Evolutionary conservation across 2,113 vertebrate species (phyloP).

Genomic region (Patagioenas fasciata): DNA sequence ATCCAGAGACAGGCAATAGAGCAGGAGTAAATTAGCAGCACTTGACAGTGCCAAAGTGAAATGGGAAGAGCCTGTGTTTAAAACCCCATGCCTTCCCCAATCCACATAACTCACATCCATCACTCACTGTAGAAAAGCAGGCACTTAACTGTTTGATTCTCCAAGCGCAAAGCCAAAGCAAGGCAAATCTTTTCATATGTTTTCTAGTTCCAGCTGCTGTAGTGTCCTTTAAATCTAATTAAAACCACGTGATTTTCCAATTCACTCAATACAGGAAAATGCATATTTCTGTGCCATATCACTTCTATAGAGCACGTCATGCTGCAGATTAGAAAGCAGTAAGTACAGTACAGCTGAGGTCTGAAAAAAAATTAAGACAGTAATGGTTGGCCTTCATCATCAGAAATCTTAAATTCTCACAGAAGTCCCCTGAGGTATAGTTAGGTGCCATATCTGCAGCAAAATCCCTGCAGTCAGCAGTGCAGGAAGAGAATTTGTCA

Average conservation of each 20-base stretch:
- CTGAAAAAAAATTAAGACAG: neutral
- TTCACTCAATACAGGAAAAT: conserved; percentile 1
- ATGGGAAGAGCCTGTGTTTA: conserved; percentile 33
- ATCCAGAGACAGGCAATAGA: conserved; percentile 38
- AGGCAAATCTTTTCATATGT: neutral
- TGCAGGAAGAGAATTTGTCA: neutral
- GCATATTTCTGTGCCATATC: neutral
- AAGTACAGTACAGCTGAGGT: neutral
- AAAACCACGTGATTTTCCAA: conserved; percentile 32
- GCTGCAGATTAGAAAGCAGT: neutral
- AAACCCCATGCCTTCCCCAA: neutral
- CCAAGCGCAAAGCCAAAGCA: conserved; percentile 1
- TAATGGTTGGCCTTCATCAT: neutral
- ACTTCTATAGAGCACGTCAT: neutral
- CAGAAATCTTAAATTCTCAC: neutral
- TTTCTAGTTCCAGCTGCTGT: conserved; percentile 7
- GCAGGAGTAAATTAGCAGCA: conserved; percentile 52
- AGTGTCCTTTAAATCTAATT: conserved; percentile 27
- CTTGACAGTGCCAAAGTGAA: neutral
- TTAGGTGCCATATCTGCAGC: neutral
- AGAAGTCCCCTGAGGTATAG: neutral
- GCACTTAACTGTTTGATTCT: conserved; percentile 16
- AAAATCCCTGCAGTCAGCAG: neutral
- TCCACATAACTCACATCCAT: conserved; percentile 4
- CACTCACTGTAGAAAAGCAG: neutral